phyloP scores from a whole-genome alignment of 1,140 invertebrate genomes.

The Zaprionus davidi region DNA sequence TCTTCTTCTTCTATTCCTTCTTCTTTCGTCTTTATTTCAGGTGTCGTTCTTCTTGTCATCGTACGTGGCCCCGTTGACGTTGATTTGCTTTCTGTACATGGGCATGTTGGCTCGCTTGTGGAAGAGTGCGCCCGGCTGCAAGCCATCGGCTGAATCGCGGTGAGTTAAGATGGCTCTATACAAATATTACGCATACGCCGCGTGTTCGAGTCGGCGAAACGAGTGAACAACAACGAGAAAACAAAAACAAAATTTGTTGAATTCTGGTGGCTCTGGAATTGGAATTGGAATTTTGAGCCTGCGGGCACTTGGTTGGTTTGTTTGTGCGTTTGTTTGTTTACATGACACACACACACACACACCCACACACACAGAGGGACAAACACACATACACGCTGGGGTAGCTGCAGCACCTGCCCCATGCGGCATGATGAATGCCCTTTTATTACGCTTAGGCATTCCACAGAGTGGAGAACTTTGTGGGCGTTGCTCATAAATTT shows the following conservation, averaged over 20 bases:
- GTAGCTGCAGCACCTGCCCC: conserved; percentile 35
- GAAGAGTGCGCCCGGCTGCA: conserved; percentile 91
- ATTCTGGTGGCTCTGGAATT: conserved; percentile 21
- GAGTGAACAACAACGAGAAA: background rate
- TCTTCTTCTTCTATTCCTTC: conserved; percentile 32
- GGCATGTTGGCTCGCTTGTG: conserved; percentile 95
- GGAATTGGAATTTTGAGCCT: conserved; percentile 27
- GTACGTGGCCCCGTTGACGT: conserved; percentile 92
- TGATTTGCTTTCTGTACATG: conserved; percentile 95
- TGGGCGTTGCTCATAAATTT: conserved; percentile 68
- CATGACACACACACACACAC: conserved; percentile 8
- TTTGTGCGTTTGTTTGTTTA: conserved; percentile 24
- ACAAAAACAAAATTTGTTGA: conserved; percentile 8
- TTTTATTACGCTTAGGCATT: conserved; percentile 56
- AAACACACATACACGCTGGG: conserved; percentile 1
- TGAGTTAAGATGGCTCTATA: conserved; percentile 47
- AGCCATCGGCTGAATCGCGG: conserved; percentile 86
- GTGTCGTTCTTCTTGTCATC: conserved; percentile 93
- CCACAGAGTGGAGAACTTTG: conserved; percentile 29
- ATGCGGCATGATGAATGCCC: conserved; percentile 61
- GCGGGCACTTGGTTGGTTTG: conserved; percentile 14
- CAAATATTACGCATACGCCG: conserved; percentile 45
- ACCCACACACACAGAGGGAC: conserved; percentile 8
- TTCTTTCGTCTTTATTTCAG: conserved; percentile 88
- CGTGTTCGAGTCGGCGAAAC: conserved; percentile 4